Base-by-base conservation (phyloP, 2,113 vertebrate genomes). In the Lipophrys pholis region DNA sequence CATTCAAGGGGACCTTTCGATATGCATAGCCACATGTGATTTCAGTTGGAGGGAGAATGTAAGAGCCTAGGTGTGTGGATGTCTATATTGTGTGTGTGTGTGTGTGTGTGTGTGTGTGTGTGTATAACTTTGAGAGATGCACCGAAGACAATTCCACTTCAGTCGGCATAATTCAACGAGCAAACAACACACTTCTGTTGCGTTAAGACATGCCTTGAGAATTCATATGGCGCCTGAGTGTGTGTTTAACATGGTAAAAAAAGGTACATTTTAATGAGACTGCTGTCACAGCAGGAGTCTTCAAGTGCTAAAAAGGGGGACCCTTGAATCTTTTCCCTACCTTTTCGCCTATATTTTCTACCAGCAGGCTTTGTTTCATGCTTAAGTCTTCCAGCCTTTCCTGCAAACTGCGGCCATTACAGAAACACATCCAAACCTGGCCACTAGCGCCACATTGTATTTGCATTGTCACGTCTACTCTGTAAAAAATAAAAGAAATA, bases 111-210 rank as follows among this genome's bases (percentile, higher is more conserved):
- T 53, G 57, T 68, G 54, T 48, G 63, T 74, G 63, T 48, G 66
- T 64, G 55, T 69, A 4, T 21, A 74, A 83, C 64, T 70, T 62
- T 63, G 58, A 63, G 69, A 59, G 72, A 36, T 70, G 59, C 63
- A 17, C 30, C 61, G 50, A 49, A 78, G 69, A 82, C 14, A 41
- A 74, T 56, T 58, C 59, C 65, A 2, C 81, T 69, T 67, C 17
- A 38, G 45, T 67, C 53, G 82, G 80, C 71, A 86, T 82, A 78
- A 87, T 84, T 80, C 63, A 82, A 12, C 30, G 64, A 73, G 64
- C 76, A 69, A 69, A 73, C 53, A 64, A 46, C 77, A 69, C 68
- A 59, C 57, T 2, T n/a, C 45, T 57, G 56, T 36, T 82, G 74
- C 67, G 42, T 30, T 50, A 63, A 84, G 73, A 68, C 4, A 0